Conservation (phyloP, 1,140 invertebrate species). For the Megalopta genalis region DNA sequence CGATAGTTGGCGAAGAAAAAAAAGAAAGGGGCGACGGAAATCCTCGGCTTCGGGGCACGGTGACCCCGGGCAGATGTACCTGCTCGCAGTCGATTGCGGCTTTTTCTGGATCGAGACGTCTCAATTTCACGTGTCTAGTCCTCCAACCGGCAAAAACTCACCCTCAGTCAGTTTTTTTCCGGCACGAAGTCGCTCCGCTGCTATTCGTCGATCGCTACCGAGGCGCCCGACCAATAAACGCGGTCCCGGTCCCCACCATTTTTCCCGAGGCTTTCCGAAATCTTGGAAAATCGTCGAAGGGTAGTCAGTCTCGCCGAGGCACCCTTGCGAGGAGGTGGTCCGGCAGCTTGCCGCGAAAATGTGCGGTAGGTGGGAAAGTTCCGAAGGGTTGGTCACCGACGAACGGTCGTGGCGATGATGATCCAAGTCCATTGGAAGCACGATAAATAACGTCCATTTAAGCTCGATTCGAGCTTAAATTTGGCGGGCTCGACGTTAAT, state of each 20-base stretch:
- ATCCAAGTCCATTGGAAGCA: too few species aligned
- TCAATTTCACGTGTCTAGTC: conserved; percentile 77
- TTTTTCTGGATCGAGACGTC: conserved; percentile 76
- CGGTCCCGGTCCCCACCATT: conserved; percentile 19
- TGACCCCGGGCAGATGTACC: conserved; percentile 73
- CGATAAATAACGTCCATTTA: too few species aligned
- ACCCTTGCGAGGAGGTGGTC: conserved; percentile 20
- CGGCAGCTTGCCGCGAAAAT: not conserved
- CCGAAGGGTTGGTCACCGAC: too few species aligned
- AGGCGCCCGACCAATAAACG: conserved; percentile 43
- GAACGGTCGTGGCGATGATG: too few species aligned
- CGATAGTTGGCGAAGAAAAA: not conserved
- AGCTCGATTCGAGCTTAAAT: too few species aligned
- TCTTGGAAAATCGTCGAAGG: conserved; percentile 47
- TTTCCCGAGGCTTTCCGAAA: conserved; percentile 53
- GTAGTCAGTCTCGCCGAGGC: conserved; percentile 52
- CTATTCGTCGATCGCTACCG: conserved; percentile 33
- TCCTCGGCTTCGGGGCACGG: not conserved
- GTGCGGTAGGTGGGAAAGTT: conserved; percentile 13
- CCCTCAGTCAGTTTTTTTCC: conserved; percentile 57
- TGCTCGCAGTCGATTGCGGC: conserved; percentile 75
- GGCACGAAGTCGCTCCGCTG: conserved; percentile 53
- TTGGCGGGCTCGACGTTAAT: too few species aligned
- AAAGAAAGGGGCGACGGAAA: not conserved
- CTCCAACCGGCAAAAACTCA: conserved; percentile 58